These are phyloP conservation scores for Phyllotis vaccarum DNA, from an alignment of 2,797 vertebrate species.

Conservation along the genomic window DNA sequence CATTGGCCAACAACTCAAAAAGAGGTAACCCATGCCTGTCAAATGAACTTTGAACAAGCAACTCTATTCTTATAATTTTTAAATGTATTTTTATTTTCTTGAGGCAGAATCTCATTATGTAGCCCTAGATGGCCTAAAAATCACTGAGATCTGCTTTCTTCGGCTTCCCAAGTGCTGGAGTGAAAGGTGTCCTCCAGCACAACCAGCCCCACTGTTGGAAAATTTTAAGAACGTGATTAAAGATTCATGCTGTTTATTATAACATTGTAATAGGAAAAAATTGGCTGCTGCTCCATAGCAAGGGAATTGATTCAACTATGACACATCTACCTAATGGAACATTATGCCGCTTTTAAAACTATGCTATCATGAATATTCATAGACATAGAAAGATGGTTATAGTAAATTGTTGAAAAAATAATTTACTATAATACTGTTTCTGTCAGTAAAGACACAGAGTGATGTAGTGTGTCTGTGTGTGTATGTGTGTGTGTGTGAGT, in stretches of 20 bases:
- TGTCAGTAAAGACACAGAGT: background rate
- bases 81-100: background rate
- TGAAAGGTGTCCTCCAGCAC: background rate
- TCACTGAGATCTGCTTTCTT: background rate
- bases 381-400: background rate
- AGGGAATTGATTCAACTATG: constrained; percentile 15
- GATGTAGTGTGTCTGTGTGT: background rate
- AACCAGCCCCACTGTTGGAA: background rate
- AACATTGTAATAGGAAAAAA: background rate
- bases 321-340: background rate
- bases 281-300: constrained; percentile 23
- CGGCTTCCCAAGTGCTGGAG: background rate
- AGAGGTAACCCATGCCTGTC: background rate
- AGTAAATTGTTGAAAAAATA: background rate
- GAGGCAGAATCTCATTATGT: background rate
- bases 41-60: background rate
- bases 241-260: constrained; percentile 32
- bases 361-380: background rate
- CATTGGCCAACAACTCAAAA: background rate
- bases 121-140: background rate
- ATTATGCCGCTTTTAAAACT: constrained; percentile 40
- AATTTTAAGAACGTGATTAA: background rate
- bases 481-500: background rate
- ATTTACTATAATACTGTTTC: background rate
- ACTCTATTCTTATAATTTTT: background rate